These are phyloP conservation scores for Strix uralensis DNA, from an alignment of 2,113 vertebrate genomes.

Conservation along the genomic window DNA sequence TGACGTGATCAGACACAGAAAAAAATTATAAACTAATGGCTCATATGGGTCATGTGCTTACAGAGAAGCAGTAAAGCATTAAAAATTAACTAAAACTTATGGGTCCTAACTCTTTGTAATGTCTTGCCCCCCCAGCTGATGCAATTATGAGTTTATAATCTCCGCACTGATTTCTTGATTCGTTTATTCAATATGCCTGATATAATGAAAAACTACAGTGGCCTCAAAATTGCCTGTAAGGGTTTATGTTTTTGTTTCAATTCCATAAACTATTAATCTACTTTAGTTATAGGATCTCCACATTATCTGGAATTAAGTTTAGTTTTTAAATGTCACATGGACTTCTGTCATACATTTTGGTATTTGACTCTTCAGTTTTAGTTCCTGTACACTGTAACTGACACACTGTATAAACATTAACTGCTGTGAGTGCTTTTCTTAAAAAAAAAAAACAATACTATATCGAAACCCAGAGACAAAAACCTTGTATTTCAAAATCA, in stretches of 20 bases:
- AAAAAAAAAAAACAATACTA: too few species aligned
- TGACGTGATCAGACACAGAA: background rate
- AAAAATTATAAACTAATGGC: background rate
- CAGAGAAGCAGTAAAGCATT: background rate
- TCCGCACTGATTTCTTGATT: background rate
- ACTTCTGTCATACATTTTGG: background rate
- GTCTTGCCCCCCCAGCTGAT: background rate
- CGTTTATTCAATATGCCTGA: background rate
- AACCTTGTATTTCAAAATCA: background rate
- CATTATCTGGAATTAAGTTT: background rate
- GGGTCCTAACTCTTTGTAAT: background rate
- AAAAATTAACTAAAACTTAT: background rate
- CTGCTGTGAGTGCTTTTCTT: background rate
- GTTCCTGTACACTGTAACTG: background rate
- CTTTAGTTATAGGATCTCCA: background rate
- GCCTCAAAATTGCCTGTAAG: background rate
- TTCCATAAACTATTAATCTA: background rate
- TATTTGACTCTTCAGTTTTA: background rate
- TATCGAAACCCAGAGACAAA: background rate
- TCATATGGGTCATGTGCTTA: background rate
- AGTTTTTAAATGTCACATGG: background rate
- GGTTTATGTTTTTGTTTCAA: background rate
- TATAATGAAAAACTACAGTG: background rate
- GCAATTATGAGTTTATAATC: background rate
- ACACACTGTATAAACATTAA: background rate